phyloP scores from a whole-genome alignment of 2,797 vertebrate genomes.

The Sparus aurata region DNA sequence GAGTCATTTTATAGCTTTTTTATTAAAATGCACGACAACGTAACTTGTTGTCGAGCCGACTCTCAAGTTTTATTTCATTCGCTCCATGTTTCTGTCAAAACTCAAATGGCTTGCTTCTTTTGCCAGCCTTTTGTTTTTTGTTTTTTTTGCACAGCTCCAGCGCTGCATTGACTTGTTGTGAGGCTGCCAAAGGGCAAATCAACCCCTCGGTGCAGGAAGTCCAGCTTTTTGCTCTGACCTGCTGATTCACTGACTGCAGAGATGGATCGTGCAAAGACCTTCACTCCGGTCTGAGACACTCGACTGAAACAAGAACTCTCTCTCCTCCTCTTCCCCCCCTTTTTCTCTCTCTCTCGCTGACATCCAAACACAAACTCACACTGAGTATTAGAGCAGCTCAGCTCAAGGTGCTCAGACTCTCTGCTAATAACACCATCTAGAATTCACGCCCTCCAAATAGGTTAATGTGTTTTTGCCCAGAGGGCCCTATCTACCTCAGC shows the following conservation, averaged over 20 bases:
- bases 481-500: constrained; percentile 83
- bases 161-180: constrained; percentile 13
- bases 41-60: constrained; percentile 15
- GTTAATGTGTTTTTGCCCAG: constrained; percentile 88
- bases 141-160: constrained; percentile 9
- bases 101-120: not conserved
- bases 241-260: constrained; percentile 45
- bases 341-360: constrained; percentile 11
- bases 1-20: constrained; percentile 21
- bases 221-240: constrained; percentile 26
- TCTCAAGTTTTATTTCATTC: not conserved
- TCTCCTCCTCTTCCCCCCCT: constrained; percentile 33
- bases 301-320: constrained; percentile 53
- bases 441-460: constrained; percentile 87
- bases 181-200: constrained; percentile 47
- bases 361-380: constrained; percentile 62
- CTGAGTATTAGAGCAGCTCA: constrained; percentile 59
- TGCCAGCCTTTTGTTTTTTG: not conserved
- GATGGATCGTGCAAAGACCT: constrained; percentile 50
- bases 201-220: constrained; percentile 40
- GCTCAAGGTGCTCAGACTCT: constrained; percentile 78
- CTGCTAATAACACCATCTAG: constrained; percentile 87
- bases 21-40: not conserved
- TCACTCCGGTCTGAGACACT: constrained; percentile 49
- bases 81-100: not conserved